Conservation (phyloP, 2,113 vertebrate species). For the Cyrtonyx montezumae region DNA sequence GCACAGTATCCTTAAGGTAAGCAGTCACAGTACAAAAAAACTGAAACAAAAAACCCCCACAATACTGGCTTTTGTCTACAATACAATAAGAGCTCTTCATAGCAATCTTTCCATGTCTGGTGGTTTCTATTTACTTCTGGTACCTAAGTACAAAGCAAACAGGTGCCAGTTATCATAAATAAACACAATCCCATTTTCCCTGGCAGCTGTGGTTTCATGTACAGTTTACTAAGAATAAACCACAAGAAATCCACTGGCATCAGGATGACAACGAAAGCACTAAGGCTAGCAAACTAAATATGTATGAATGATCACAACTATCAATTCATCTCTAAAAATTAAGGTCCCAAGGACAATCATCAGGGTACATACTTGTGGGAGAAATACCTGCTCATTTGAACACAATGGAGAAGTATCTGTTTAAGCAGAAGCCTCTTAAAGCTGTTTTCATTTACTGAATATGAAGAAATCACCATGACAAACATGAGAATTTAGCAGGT, state of each 20-base stretch:
- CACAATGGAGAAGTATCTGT: neutral
- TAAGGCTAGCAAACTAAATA: neutral
- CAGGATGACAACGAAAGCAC: neutral
- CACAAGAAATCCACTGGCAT: neutral
- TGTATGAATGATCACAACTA: neutral
- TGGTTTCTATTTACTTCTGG: neutral
- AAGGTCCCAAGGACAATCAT: neutral
- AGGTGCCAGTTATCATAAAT: slow-evolving; percentile 47
- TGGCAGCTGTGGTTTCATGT: neutral
- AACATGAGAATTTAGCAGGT: neutral
- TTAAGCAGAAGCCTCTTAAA: neutral
- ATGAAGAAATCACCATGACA: neutral
- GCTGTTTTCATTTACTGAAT: neutral
- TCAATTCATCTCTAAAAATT: neutral
- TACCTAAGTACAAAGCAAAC: neutral
- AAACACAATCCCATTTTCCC: slow-evolving; percentile 22
- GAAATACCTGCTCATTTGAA: neutral
- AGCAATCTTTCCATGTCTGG: neutral
- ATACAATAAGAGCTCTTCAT: neutral
- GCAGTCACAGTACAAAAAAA: neutral
- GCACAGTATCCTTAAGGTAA: neutral
- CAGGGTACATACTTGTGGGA: neutral
- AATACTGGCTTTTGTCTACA: neutral
- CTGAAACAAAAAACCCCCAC: neutral
- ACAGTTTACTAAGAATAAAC: slow-evolving; percentile 17